Conservation (phyloP, 2,888 invertebrate genomes). For the Diloba caeruleocephala region DNA sequence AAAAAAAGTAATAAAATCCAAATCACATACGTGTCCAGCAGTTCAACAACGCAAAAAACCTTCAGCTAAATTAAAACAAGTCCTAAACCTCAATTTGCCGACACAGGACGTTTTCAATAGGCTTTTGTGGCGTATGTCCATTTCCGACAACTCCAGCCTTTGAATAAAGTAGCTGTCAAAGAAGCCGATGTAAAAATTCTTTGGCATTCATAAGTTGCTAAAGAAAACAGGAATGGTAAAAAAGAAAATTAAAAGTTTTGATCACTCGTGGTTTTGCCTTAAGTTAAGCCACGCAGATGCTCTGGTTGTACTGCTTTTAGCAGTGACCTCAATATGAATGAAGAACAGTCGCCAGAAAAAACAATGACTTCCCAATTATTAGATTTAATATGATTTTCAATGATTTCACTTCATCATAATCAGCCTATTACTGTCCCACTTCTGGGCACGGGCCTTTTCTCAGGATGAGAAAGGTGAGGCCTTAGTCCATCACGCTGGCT, state of each 20-base stretch:
- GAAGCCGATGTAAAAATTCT: slow-evolving; percentile 79
- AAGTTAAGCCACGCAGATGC: slow-evolving; percentile 11
- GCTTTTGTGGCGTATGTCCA: slow-evolving; percentile 80
- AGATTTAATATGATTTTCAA: no score
- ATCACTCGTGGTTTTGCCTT: slow-evolving; percentile 24
- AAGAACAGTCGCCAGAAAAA: no score
- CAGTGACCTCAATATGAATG: background rate
- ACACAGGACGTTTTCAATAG: slow-evolving; percentile 71
- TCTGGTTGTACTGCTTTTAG: background rate
- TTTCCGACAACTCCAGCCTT: slow-evolving; percentile 82
- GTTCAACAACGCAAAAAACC: slow-evolving; percentile 40
- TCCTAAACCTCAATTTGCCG: slow-evolving; percentile 75
- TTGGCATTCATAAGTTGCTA: slow-evolving; percentile 55
- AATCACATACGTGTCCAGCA: slow-evolving; percentile 46
- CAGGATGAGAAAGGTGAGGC: no score
- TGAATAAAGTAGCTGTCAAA: slow-evolving; percentile 80
- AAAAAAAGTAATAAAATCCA: slow-evolving; percentile 17
- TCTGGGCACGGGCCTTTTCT: no score
- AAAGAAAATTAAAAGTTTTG: slow-evolving; percentile 47
- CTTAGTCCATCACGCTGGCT: no score
- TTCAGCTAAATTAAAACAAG: slow-evolving; percentile 59
- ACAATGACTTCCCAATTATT: no score
- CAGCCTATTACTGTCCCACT: no score
- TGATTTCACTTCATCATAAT: no score
- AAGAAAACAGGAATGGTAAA: slow-evolving; percentile 51